phyloP scores from a whole-genome alignment of 2,797 vertebrate species.

The Catamblyrhynchus diadema region DNA sequence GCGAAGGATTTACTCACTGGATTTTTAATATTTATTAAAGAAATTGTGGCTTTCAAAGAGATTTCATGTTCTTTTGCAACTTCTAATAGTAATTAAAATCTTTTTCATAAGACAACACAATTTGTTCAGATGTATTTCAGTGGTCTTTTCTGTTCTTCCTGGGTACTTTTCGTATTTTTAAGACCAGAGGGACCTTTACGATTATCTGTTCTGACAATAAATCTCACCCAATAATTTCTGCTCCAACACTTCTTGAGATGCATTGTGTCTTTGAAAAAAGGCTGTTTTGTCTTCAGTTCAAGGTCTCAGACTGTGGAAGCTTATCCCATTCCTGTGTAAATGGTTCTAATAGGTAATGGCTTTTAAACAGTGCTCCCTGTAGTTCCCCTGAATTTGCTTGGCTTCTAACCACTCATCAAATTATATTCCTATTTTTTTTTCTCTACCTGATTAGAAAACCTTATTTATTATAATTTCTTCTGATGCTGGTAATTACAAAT shows the following conservation, averaged over 20 bases:
- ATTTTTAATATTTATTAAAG: neutral
- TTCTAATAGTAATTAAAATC: neutral
- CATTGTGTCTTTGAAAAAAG: neutral
- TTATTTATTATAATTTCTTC: neutral
- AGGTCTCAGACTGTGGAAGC: neutral
- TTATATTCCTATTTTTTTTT: neutral
- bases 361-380: neutral
- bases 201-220: conserved; percentile 32
- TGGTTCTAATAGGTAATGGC: neutral
- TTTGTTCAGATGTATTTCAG: neutral
- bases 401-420: neutral
- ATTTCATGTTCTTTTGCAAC: neutral
- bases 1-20: neutral
- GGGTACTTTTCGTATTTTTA: neutral
- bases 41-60: neutral
- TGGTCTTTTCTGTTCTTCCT: neutral
- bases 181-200: neutral
- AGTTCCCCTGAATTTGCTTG: neutral
- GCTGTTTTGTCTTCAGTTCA: neutral
- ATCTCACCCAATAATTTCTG: conserved; percentile 21
- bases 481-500: neutral
- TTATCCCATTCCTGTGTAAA: neutral
- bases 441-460: neutral
- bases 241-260: neutral
- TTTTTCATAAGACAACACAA: neutral